Conservation (phyloP, 2,797 vertebrate genomes). For the Enteromius paludinosus region DNA sequence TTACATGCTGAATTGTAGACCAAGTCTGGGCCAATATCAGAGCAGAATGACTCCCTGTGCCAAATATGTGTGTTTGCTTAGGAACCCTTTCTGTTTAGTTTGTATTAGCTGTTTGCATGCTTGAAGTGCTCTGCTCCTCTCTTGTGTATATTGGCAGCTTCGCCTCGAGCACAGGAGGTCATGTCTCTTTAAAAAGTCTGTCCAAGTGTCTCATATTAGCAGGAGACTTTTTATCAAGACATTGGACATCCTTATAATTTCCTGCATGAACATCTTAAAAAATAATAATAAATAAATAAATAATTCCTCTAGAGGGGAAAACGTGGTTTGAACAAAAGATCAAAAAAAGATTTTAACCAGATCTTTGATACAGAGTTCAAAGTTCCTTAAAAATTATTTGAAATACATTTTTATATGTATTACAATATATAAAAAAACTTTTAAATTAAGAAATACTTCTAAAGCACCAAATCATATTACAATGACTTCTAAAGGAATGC, state of each 20-base stretch:
- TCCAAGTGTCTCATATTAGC: constrained; percentile 6
- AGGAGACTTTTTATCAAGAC: constrained; percentile 4
- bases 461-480: no score
- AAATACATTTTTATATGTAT: neutral
- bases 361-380: neutral
- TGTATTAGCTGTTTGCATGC: constrained; percentile 43
- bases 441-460: no score
- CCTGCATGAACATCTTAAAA: neutral
- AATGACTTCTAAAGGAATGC: neutral
- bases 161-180: constrained; percentile 53
- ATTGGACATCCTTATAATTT: neutral
- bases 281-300: neutral
- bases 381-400: neutral
- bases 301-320: neutral
- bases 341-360: neutral
- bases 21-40: constrained; percentile 1
- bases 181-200: constrained; percentile 30
- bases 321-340: neutral
- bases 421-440: no score
- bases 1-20: constrained; percentile 2
- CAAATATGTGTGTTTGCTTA: constrained; percentile 37
- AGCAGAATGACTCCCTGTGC: constrained; percentile 13
- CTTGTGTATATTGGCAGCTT: constrained; percentile 48
- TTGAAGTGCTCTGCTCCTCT: constrained; percentile 41
- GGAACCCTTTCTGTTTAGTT: constrained; percentile 44